Conservation (phyloP, 92 coral and sea anemone species). For the Palythoa heliodiscus region DNA sequence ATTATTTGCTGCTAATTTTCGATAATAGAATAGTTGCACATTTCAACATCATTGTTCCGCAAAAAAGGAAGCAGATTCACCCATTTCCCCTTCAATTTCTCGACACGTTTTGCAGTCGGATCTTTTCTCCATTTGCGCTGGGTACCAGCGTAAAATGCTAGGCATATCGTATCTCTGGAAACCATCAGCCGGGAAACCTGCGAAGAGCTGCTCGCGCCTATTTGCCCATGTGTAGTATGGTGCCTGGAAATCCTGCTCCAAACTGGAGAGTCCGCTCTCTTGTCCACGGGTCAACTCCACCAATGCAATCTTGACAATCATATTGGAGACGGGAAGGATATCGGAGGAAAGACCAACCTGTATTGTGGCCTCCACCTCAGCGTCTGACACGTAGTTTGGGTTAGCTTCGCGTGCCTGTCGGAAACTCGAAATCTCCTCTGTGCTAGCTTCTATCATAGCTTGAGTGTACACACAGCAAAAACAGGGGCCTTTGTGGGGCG, state of each 20-base stretch:
- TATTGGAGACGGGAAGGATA: slow-evolving; percentile 82
- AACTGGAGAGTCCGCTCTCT: slow-evolving; percentile 81
- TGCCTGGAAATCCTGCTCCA: slow-evolving; percentile 80
- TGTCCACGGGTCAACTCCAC: slow-evolving; percentile 90
- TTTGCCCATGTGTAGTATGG: slow-evolving; percentile 94
- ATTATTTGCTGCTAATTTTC: not conserved
- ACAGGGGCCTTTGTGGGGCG: slow-evolving; percentile 87
- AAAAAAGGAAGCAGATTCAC: slow-evolving; percentile 57
- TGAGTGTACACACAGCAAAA: slow-evolving; percentile 85
- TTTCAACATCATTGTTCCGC: slow-evolving; percentile 6
- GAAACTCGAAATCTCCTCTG: slow-evolving; percentile 82
- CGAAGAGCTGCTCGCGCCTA: slow-evolving; percentile 79
- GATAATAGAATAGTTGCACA: not conserved
- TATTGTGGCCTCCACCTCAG: slow-evolving; percentile 81
- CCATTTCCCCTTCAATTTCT: slow-evolving; percentile 47
- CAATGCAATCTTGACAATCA: slow-evolving; percentile 87
- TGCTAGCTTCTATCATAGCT: slow-evolving; percentile 74
- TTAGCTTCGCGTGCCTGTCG: slow-evolving; percentile 94
- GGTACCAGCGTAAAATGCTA: slow-evolving; percentile 89
- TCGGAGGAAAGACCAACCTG: slow-evolving; percentile 97
- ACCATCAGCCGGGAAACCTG: slow-evolving; percentile 73
- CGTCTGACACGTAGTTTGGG: slow-evolving; percentile 87
- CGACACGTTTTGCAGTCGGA: slow-evolving; percentile 78
- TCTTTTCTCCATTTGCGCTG: slow-evolving; percentile 73
- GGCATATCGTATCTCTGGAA: slow-evolving; percentile 82